Conservation (phyloP, 2,113 vertebrate species). For the Collichthys lucidus region DNA sequence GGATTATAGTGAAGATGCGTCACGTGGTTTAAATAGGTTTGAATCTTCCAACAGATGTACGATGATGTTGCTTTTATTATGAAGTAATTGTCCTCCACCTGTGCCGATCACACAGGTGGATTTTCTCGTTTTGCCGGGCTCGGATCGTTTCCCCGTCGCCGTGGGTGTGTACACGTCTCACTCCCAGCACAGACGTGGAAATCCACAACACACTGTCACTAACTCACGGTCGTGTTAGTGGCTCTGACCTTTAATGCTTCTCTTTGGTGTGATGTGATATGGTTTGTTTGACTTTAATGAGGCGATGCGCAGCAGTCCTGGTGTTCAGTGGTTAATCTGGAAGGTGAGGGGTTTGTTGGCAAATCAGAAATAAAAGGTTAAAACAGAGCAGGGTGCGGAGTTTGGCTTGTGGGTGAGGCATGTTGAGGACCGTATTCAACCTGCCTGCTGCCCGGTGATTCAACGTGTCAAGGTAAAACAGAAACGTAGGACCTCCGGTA, state of each 20-base stretch:
- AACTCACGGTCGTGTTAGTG: too few relatives aligned
- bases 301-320: background rate
- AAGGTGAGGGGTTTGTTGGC: slow-evolving; percentile 17
- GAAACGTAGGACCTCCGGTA: background rate
- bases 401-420: slow-evolving; percentile 75
- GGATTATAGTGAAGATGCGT: slow-evolving; percentile 69
- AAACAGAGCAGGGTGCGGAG: slow-evolving; percentile 70
- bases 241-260: background rate
- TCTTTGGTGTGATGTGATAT: background rate
- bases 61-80: background rate
- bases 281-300: background rate
- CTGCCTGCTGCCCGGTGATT: slow-evolving; percentile 47
- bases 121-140: slow-evolving; percentile 22
- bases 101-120: slow-evolving; percentile 9
- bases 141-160: background rate
- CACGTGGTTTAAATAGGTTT: too few relatives aligned
- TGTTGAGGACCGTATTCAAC: slow-evolving; percentile 55
- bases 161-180: slow-evolving; percentile 45
- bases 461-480: slow-evolving; percentile 9
- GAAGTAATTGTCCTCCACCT: background rate
- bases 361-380: slow-evolving; percentile 5
- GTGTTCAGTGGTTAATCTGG: background rate
- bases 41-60: background rate
- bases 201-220: background rate
- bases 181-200: background rate